Conservation (phyloP, 2,888 invertebrate genomes). For the Drosophila setosimentum region DNA sequence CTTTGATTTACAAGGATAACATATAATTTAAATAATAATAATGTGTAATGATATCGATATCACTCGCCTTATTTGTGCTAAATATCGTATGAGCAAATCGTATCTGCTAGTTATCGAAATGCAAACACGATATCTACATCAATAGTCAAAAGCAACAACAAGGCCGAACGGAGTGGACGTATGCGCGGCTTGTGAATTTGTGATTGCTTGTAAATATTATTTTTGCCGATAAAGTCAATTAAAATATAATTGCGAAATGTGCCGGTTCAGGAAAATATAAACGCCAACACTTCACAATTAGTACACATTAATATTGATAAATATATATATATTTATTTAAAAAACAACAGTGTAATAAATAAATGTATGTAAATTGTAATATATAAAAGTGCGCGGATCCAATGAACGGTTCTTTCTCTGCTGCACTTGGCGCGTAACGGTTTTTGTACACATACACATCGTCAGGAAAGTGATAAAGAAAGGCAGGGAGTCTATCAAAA, state of each 20-base stretch:
- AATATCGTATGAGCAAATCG: neutral
- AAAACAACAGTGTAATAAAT: constrained; percentile 19
- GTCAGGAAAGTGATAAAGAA: constrained; percentile 16
- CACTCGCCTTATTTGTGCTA: neutral
- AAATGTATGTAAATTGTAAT: constrained; percentile 15
- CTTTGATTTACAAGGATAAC: neutral
- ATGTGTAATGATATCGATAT: neutral
- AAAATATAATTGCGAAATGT: constrained; percentile 31
- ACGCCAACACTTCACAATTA: constrained; percentile 17
- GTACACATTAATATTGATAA: neutral
- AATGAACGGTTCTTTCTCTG: constrained; percentile 48
- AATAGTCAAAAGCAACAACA: constrained; percentile 54
- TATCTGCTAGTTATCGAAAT: constrained; percentile 12
- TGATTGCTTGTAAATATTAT: constrained; percentile 40
- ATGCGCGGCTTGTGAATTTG: constrained; percentile 37
- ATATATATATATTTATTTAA: constrained; percentile 17
- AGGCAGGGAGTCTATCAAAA: constrained; percentile 58
- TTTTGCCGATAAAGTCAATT: constrained; percentile 30
- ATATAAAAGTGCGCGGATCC: constrained; percentile 19
- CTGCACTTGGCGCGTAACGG: constrained; percentile 43
- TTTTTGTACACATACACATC: constrained; percentile 33
- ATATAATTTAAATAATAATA: neutral
- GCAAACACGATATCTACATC: constrained; percentile 14
- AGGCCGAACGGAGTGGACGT: constrained; percentile 51
- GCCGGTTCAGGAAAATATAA: constrained; percentile 16